Base-by-base conservation (phyloP, 2,797 vertebrate species). In the Amazonetta brasiliensis region DNA sequence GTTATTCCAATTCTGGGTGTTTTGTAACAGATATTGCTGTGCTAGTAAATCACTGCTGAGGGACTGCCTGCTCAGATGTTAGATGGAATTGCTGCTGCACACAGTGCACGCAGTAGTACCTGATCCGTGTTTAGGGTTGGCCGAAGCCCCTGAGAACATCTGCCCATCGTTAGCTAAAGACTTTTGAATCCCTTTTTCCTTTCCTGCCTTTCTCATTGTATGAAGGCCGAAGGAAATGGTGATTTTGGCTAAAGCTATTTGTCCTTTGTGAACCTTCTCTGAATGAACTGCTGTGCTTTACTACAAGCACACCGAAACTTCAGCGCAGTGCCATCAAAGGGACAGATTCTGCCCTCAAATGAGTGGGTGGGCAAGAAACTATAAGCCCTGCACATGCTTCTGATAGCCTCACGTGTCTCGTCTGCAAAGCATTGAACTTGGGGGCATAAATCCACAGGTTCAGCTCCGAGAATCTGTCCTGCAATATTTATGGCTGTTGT, bases 401-500 rank as follows among this genome's bases (percentile, higher is more conserved):
- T 90, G 84, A 82, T 77, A 64, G 62, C 75, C 75, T 80, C 11
- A 15, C 87, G 84, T 35, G 44, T 26, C 48, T 92, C 86, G 87
- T 90, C 83, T 92, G 88, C 8, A 8, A 78, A 72, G n/a, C 79
- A 46, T 0, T 66, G 91, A 72, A 41, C n/a, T 78, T 21, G 6
- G 91, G 77, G 60, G 58, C 1, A 9, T 68, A 80, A 92, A 90
- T 58, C 54, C 56, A 5, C 54, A 41, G 37, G 43, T 75, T 74
- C 12, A 50, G 58, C 28, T 54, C 84, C 87, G 82, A 69, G 91
- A 78, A 89, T 92, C 75, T 72, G 55, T 89, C 89, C 93, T 80
- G 66, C 66, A 81, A 46, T 87, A 85, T 90, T 96, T 94, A 92
- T 23, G 84, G 81, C 81, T 56, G 86, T 87, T 96, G 88, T 94